Percentiles rank a stretch among this genome's conserved stretches.
These are phyloP conservation scores for Lepisosteus oculatus DNA, from an alignment of 2,113 vertebrate genomes.

Conservation along the genomic window DNA sequence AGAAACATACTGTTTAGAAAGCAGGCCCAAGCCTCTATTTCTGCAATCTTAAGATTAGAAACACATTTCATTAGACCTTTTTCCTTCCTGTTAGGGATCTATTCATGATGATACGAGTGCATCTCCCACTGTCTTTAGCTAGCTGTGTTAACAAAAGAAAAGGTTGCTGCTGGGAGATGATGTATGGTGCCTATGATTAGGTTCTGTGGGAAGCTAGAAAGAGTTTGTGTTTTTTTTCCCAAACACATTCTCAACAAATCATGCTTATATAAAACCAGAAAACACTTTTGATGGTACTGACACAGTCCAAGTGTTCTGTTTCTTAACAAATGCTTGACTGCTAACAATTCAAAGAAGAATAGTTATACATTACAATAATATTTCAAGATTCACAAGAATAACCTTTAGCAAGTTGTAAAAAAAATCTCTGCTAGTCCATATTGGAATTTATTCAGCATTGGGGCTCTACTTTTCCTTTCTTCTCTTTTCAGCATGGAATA, in stretches of 20 bases:
- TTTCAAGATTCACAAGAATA: neutral
- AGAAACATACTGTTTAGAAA: too few relatives aligned
- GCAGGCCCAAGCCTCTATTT: too few relatives aligned
- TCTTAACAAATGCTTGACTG: neutral
- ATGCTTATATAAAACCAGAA: neutral
- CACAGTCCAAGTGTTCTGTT: neutral
- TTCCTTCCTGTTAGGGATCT: neutral
- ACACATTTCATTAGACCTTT: neutral
- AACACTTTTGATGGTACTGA: neutral
- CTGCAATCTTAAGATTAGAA: neutral
- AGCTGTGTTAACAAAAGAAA: neutral
- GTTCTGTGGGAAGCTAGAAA: constrained; percentile 1
- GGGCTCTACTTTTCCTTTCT: too few relatives aligned
- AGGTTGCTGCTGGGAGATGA: neutral
- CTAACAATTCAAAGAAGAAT: neutral
- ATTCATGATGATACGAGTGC: neutral
- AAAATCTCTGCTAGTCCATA: neutral
- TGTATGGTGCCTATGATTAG: neutral
- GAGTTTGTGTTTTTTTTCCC: neutral
- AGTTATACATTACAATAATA: too few relatives aligned
- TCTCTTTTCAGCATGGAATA: too few relatives aligned
- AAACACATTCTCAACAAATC: neutral
- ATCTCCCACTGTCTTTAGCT: neutral
- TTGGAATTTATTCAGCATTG: too few relatives aligned
- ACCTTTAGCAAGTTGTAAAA: neutral